Evolutionary conservation across 2,888 invertebrate species (phyloP), one percentile per base, ranked within the genome.

Genomic region (Clunio marinus): DNA sequence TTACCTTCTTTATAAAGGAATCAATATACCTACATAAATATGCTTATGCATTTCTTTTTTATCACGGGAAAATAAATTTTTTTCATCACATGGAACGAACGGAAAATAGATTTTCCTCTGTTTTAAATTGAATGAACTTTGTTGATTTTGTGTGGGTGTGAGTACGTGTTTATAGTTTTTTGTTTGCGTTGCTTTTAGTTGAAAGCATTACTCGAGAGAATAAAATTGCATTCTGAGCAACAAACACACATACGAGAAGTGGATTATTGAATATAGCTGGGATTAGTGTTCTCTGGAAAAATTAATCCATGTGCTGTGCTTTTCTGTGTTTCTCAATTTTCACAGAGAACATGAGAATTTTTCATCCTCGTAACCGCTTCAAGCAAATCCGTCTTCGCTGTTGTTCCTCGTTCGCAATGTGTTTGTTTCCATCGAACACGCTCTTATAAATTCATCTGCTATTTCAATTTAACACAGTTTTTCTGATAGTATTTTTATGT

Each of bases 41-140:
- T 55, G 4, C 27, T 27, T 32, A 60, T 37, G 22, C 20, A 20
- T 7, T 2, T 58, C 15, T 24, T 37, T 35, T 22, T 15, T 63
- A 63, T 63, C 63, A 63, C 63, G 63, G 46, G 46, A 63, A 63
- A 63, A 63, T 63, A 46, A 63, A 63, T 27, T 63, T 63, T 63
- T 63, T 63, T 63, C 63, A 63, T 63, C 63, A 63, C 63, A 63
- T 45, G 37, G 17, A 63, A 45, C 63, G 63, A 46, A n/a, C n/a
- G n/a, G 46, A 63, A 62, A 63, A 63, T 63, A 63, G 46, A 60
- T 63, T 63, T 63, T 63, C 63, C 63, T 63, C 45, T n/a, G 37
- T 63, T 45, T 63, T 24, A 57, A 57, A 57, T 57, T 57, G 57
- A 57, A 57, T 57, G 22, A 58, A 58, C 10, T 25, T 57, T 58